Evolutionary conservation across 2,797 vertebrate genomes (phyloP).

Genomic region (Sebastes oblongus): DNA sequence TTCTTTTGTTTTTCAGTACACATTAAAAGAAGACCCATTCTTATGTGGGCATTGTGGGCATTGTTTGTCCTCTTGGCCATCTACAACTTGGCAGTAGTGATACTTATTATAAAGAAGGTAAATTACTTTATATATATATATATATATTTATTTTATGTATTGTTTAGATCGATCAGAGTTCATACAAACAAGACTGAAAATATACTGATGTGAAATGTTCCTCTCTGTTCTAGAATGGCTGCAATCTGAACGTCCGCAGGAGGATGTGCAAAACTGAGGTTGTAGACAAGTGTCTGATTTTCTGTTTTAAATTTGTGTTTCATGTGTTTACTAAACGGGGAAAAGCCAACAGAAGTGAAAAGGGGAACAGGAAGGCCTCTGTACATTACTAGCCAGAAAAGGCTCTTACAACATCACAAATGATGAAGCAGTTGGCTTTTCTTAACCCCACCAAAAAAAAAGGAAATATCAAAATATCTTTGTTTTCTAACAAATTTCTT

Average conservation of each 20-base stretch:
- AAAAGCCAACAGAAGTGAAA: constrained; percentile 27
- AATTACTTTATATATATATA: background rate
- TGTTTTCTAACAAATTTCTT: background rate
- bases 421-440: background rate
- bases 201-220: background rate
- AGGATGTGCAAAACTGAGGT: constrained; percentile 44
- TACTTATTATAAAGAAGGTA: constrained; percentile 77
- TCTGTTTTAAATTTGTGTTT: background rate
- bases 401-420: background rate
- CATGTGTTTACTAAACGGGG: background rate
- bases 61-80: constrained; percentile 61
- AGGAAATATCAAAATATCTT: background rate
- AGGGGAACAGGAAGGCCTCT: constrained; percentile 50
- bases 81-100: constrained; percentile 66
- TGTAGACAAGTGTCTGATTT: background rate
- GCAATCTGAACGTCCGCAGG: constrained; percentile 4
- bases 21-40: background rate
- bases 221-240: constrained; percentile 58
- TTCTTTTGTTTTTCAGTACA: constrained; percentile 56
- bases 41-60: constrained; percentile 37
- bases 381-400: background rate
- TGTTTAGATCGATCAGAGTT: background rate
- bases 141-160: background rate
- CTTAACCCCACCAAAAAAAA: background rate
- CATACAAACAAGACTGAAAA: background rate